These are phyloP conservation scores for Alentia gelatinosa DNA, from an alignment of 2,888 invertebrate species.

Conservation along the genomic window DNA sequence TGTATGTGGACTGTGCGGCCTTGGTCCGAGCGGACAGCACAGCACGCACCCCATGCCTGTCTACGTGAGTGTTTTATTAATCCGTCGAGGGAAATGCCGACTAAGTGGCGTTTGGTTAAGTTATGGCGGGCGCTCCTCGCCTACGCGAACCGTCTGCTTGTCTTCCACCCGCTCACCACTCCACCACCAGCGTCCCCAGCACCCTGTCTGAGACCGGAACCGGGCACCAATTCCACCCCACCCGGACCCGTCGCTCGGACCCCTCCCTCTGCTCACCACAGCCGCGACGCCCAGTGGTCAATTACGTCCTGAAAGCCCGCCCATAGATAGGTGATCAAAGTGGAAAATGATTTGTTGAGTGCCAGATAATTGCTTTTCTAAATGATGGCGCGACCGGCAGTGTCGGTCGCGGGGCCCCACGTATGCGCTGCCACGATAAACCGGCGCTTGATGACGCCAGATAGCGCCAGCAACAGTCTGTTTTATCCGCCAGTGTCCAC, in stretches of 20 bases:
- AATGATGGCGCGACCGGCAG: not conserved
- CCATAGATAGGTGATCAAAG: conserved; percentile 30
- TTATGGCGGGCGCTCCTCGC: not conserved
- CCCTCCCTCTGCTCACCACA: not conserved
- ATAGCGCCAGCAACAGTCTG: not conserved
- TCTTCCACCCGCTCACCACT: not conserved
- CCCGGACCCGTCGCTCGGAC: not conserved
- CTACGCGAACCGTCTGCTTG: not conserved
- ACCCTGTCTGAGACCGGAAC: not conserved
- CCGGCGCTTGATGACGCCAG: not conserved
- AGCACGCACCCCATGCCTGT: not conserved
- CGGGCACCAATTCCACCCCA: not conserved
- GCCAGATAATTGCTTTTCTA: conserved; percentile 48
- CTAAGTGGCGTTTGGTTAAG: not conserved
- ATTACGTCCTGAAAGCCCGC: not conserved
- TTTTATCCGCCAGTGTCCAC: not conserved
- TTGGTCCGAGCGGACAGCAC: too few species aligned
- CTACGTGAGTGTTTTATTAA: not conserved
- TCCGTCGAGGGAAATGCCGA: not conserved
- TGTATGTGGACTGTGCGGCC: too few species aligned
- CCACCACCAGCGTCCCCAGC: not conserved
- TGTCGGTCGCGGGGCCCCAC: not conserved
- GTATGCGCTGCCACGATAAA: conserved; percentile 1
- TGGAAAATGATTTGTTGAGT: conserved; percentile 49
- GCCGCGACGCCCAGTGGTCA: not conserved